A percentile compares a stretch with the other conserved stretches of the same genome.
Conservation (phyloP, 2,888 invertebrate genomes). For the Lymantria monacha region DNA sequence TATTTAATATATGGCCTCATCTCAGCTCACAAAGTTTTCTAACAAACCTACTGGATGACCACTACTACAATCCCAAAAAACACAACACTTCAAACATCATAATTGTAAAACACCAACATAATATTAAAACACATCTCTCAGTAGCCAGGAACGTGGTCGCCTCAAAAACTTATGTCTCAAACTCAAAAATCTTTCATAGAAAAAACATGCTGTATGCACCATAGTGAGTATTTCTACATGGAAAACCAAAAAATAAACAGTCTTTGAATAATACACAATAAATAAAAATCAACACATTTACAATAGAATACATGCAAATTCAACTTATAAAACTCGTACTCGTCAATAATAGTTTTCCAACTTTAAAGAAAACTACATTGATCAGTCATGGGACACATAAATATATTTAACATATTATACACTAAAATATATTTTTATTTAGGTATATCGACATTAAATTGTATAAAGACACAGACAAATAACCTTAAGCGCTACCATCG, state of each 20-base stretch:
- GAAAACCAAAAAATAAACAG: constrained; percentile 44
- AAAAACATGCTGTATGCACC: constrained; percentile 6
- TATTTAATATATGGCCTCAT: constrained; percentile 58
- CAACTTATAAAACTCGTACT: constrained; percentile 29
- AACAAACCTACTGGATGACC: constrained; percentile 74
- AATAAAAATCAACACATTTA: constrained; percentile 29
- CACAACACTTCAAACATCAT: constrained; percentile 28
- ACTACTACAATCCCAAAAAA: constrained; percentile 27
- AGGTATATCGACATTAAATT: too few relatives aligned
- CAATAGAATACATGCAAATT: constrained; percentile 28
- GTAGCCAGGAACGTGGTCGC: neutral
- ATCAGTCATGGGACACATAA: constrained; percentile 39
- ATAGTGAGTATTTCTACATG: constrained; percentile 36
- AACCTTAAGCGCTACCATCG: too few relatives aligned
- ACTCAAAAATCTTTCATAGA: neutral
- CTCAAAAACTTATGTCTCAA: constrained; percentile 5
- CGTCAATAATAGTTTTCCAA: constrained; percentile 67
- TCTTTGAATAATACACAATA: constrained; percentile 41
- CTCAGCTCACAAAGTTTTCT: constrained; percentile 69
- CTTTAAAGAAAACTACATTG: constrained; percentile 67
- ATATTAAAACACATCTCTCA: neutral
- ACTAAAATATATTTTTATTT: too few relatives aligned
- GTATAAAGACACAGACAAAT: too few relatives aligned
- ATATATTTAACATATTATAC: neutral
- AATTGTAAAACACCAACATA: constrained; percentile 24